Evolutionary conservation across 2,113 vertebrate species (phyloP).

Genomic region (Heterotis niloticus): DNA sequence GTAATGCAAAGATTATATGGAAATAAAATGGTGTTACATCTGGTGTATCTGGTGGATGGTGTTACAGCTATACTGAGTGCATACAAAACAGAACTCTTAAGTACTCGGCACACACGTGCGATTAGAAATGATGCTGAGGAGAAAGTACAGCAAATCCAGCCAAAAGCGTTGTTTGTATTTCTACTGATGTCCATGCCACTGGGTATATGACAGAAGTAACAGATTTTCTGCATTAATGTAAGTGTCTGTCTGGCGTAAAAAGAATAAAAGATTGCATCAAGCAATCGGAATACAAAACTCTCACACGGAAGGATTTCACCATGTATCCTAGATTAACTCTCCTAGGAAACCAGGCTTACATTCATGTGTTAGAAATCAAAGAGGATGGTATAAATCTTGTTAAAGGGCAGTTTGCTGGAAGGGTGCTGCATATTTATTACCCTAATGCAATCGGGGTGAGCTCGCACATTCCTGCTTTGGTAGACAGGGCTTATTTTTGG

Average conservation of each 20-base stretch:
- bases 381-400: conserved; percentile 21
- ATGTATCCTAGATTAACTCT: conserved; percentile 21
- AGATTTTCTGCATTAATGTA: background rate
- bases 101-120: background rate
- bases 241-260: background rate
- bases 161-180: background rate
- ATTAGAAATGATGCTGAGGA: background rate
- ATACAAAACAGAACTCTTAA: background rate
- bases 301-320: conserved; percentile 5
- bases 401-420: conserved; percentile 18
- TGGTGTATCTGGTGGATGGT: background rate
- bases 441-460: conserved; percentile 44
- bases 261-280: conserved; percentile 17
- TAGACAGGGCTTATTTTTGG: conserved; percentile 27
- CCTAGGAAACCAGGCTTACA: conserved; percentile 14
- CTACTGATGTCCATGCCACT: background rate
- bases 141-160: background rate
- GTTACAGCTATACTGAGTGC: background rate
- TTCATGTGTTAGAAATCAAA: conserved; percentile 12
- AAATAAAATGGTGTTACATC: background rate
- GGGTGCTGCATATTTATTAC: conserved; percentile 46
- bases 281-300: conserved; percentile 16
- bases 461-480: conserved; percentile 27
- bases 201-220: background rate
- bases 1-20: background rate